phyloP scores from a whole-genome alignment of 2,113 vertebrate species.

The Thalassarche chlororhynchos region DNA sequence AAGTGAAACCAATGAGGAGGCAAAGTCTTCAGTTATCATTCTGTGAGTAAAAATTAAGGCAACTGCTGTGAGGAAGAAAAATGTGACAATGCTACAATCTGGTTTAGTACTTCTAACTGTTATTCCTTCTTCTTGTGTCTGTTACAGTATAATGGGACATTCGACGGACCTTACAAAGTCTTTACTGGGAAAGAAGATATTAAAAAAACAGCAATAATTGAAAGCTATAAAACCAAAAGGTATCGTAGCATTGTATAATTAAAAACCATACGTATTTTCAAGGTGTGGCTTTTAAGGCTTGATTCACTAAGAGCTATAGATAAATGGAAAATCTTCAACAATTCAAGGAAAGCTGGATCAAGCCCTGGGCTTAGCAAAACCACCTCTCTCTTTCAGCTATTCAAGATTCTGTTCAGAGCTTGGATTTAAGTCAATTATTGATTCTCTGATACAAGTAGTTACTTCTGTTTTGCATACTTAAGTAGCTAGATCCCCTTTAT shows the following conservation, averaged over 20 bases:
- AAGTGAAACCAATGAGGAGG: conserved; percentile 16
- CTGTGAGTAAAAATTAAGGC: not conserved
- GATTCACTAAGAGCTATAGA: not conserved
- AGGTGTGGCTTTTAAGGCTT: not conserved
- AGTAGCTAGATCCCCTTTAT: not conserved
- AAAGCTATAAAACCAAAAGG: conserved; percentile 82
- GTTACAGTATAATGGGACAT: conserved; percentile 88
- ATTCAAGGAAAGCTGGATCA: not conserved
- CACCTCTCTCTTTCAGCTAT: not conserved
- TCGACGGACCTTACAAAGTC: conserved; percentile 84
- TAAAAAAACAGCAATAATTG: conserved; percentile 82
- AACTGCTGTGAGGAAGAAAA: not conserved
- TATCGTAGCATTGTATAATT: conserved; percentile 40
- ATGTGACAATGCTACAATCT: not conserved
- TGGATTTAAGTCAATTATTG: not conserved
- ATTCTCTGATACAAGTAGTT: not conserved
- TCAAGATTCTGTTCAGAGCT: not conserved
- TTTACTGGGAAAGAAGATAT: conserved; percentile 85
- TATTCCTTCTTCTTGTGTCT: conserved; percentile 11
- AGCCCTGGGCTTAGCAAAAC: not conserved
- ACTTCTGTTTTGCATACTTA: not conserved
- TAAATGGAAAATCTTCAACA: not conserved
- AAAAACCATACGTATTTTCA: not conserved
- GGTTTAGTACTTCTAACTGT: not conserved
- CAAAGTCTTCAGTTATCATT: not conserved